A percentile compares a stretch with the other conserved stretches of the same genome.
phyloP scores from a whole-genome alignment of 2,797 vertebrate genomes.

The Microcaecilia unicolor region DNA sequence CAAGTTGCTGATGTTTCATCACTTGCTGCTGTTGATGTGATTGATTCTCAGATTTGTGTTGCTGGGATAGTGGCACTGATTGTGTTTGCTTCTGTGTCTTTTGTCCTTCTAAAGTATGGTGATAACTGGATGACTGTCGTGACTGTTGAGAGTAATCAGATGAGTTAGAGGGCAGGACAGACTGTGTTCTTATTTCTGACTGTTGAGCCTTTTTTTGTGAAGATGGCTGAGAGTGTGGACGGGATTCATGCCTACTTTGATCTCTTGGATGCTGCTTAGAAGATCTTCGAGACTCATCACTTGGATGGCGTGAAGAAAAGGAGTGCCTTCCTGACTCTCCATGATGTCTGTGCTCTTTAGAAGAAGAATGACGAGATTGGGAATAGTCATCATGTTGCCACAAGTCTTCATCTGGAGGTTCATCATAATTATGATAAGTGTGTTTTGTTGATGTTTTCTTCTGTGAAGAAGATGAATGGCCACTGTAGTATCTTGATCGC shows the following conservation, averaged over 20 bases:
- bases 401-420: slow-evolving; percentile 84
- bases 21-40: slow-evolving; percentile 42
- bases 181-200: slow-evolving; percentile 57
- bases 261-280: slow-evolving; percentile 83
- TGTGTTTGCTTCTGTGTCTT: slow-evolving; percentile 68
- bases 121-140: slow-evolving; percentile 63
- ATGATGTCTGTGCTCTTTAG: slow-evolving; percentile 86
- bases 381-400: slow-evolving; percentile 82
- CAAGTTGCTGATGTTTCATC: slow-evolving; percentile 55
- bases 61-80: slow-evolving; percentile 35
- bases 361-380: slow-evolving; percentile 66
- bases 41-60: slow-evolving; percentile 43
- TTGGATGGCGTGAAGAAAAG: slow-evolving; percentile 69
- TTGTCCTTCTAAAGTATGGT: slow-evolving; percentile 71
- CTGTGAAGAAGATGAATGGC: slow-evolving; percentile 79
- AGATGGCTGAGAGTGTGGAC: slow-evolving; percentile 52
- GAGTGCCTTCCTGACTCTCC: slow-evolving; percentile 77
- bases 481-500: slow-evolving; percentile 84
- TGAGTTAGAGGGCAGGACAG: slow-evolving; percentile 61
- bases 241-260: slow-evolving; percentile 67
- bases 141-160: slow-evolving; percentile 65
- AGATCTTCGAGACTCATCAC: slow-evolving; percentile 79
- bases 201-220: slow-evolving; percentile 68
- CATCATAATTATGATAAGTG: slow-evolving; percentile 92
- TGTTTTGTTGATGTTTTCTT: slow-evolving; percentile 84